Evolutionary conservation across 2,888 invertebrate species (phyloP).

Genomic region (Agriopis leucophaearia): DNA sequence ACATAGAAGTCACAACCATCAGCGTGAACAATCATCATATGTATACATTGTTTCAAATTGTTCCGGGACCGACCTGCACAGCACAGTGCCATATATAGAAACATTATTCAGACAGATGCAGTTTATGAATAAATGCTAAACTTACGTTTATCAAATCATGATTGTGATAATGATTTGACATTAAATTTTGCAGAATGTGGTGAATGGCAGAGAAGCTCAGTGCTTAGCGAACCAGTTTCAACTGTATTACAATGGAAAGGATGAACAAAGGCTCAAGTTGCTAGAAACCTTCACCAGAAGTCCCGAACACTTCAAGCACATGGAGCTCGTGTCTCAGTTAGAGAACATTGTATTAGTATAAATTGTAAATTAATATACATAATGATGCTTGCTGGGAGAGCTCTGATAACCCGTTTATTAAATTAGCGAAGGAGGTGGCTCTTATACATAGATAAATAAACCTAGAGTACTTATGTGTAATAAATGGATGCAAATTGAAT

Average conservation of each 20-base stretch:
- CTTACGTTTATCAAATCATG: neutral
- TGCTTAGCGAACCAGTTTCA: slow-evolving; percentile 95
- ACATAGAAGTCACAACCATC: no score
- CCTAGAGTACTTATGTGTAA: neutral
- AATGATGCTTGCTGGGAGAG: neutral
- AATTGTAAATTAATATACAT: neutral
- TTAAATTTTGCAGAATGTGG: slow-evolving; percentile 82
- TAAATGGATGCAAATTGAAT: slow-evolving; percentile 10
- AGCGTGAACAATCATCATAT: no score
- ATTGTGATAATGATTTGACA: neutral
- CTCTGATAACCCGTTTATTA: neutral
- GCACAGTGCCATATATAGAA: no score
- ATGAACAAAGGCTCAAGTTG: slow-evolving; percentile 87
- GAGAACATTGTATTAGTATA: slow-evolving; percentile 86
- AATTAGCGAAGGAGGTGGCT: neutral
- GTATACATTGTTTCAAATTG: no score
- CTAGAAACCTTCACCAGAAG: slow-evolving; percentile 89
- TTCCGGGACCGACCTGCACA: no score
- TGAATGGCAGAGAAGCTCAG: slow-evolving; percentile 92
- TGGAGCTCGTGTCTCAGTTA: slow-evolving; percentile 92
- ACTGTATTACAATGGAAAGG: slow-evolving; percentile 91
- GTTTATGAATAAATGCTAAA: no score
- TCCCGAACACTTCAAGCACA: slow-evolving; percentile 93
- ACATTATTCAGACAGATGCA: no score
- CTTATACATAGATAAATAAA: neutral